Conservation (phyloP, 2,797 vertebrate species). For the Pitangus sulphuratus region DNA sequence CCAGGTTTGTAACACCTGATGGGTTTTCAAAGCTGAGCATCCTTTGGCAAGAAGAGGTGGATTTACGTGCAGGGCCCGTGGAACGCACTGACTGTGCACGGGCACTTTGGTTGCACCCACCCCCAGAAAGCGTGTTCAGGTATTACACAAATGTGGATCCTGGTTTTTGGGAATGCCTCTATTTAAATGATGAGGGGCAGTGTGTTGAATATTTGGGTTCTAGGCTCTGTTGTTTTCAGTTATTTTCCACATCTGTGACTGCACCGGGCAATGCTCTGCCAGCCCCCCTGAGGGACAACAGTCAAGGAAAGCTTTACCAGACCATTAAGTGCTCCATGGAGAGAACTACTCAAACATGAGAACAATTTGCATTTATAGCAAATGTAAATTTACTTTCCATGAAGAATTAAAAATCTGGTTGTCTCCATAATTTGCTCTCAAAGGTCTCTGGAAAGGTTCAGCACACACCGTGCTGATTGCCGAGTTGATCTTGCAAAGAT, state of each 20-base stretch:
- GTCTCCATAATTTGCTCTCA: conserved; percentile 23
- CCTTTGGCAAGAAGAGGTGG: not conserved
- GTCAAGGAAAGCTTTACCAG: not conserved
- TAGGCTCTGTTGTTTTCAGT: not conserved
- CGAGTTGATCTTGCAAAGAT: not conserved
- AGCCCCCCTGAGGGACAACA: not conserved
- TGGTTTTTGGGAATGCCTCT: not conserved
- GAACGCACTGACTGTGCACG: not conserved
- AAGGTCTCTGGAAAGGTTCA: not conserved
- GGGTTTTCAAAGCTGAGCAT: not conserved
- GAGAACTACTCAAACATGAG: conserved; percentile 1
- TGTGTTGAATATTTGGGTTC: not conserved
- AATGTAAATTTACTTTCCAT: conserved; percentile 38
- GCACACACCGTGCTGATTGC: not conserved
- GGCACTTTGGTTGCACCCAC: not conserved
- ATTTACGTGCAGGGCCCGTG: not conserved
- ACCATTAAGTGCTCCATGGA: not conserved
- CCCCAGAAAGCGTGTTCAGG: not conserved
- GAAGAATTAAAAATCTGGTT: not conserved
- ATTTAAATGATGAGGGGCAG: not conserved
- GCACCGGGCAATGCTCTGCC: not conserved
- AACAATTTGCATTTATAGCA: not conserved
- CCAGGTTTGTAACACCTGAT: not conserved
- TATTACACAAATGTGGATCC: not conserved
- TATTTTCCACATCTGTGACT: not conserved